Base-by-base conservation (phyloP, 1,140 invertebrate species). In the Eriosoma lanigerum region DNA sequence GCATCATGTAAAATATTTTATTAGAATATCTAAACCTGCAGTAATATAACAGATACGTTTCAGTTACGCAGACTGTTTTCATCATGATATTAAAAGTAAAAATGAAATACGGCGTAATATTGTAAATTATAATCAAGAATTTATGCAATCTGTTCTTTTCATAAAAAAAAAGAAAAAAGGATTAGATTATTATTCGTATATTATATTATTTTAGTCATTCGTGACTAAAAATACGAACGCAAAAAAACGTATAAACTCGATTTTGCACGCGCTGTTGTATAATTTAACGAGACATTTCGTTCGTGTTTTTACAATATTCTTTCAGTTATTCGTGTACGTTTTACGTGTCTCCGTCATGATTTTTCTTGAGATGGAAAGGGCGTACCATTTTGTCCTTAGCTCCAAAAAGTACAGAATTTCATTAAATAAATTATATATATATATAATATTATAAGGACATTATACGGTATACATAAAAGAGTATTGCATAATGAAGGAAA, bases 401-500 rank as follows among this genome's bases (percentile, higher is more conserved):
- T n/a, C 24, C 46, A 10, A 72, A 52, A 52, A 52, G 3, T n/a
- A 29, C 21, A 44, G 75, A 29, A 48, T 78, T 76, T 21, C 56
- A 60, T 76, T 48, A 62, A 19, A 48, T 72, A 44, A 38, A 38
- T 38, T 4, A 38, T 38, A 38, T 4, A 8, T 4, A 38, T 38
- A 15, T n/a, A 15, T 54, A n/a, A n/a, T 72, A 52, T 72, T 29
- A 26, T 70, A 72, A 72, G 68, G 46, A 29, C 17, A 29, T 72
- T 29, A 52, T 38, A 46, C 72, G 54, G 72, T 46, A 58, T 21
- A 76, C 72, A 58, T 58, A 76, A 76, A 76, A 38, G 50, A 44
- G 15, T 26, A 58, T 56, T 46, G 75, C 73, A 78, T 78, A 78
- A 78, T 58, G 38, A 78, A 62, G 56, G 32, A 48, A 21, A 62